Percentiles rank a stretch among this genome's conserved stretches.
These are phyloP conservation scores for Epistrophe grossulariae DNA, from an alignment of 2,888 invertebrate genomes.

Conservation along the genomic window DNA sequence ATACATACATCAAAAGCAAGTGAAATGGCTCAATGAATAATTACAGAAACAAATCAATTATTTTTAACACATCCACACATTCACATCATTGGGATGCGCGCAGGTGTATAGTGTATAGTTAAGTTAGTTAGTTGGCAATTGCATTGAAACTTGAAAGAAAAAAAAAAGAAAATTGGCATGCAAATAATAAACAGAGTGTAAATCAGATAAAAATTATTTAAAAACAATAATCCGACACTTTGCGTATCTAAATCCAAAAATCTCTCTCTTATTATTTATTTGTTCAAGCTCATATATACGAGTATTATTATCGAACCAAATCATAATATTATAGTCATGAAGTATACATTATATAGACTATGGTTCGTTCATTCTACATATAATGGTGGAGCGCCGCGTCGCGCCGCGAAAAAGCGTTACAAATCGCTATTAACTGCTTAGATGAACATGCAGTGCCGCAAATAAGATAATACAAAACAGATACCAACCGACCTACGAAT, in stretches of 20 bases:
- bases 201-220: conserved; percentile 68
- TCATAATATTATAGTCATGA: conserved; percentile 19
- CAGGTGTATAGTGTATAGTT: not conserved
- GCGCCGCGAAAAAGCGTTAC: conserved; percentile 69
- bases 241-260: conserved; percentile 60
- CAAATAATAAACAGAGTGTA: conserved; percentile 72
- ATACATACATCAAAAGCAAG: not conserved
- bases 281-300: not conserved
- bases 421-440: conserved; percentile 75
- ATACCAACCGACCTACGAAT: not conserved
- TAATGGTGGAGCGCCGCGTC: conserved; percentile 36
- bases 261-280: conserved; percentile 10
- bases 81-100: not conserved
- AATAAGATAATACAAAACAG: conserved; percentile 47
- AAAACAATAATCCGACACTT: conserved; percentile 70
- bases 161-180: conserved; percentile 47
- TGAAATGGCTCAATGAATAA: conserved; percentile 66
- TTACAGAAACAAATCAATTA: conserved; percentile 67
- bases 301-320: no score
- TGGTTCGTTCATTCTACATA: not conserved
- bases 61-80: not conserved
- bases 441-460: conserved; percentile 57
- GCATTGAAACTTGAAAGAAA: not conserved
- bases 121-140: not conserved
- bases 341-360: not conserved